Base-by-base conservation (phyloP, 2,113 vertebrate species). In the Mus spicilegus region DNA sequence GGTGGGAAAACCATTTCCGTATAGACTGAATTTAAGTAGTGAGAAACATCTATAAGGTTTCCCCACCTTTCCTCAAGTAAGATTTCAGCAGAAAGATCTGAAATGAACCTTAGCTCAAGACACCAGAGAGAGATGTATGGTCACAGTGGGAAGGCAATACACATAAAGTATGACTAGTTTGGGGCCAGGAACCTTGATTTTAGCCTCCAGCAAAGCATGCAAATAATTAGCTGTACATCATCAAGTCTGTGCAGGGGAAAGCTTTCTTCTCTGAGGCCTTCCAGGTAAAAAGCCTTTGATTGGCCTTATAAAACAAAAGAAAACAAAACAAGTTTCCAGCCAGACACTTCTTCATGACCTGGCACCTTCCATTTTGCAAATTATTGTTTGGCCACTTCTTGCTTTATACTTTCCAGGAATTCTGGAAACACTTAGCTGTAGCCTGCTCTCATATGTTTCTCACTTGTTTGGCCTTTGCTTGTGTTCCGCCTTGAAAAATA, bases 401-500 rank as follows among this genome's bases (percentile, higher is more conserved):
- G n/a, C 8, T 33, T 88, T 95, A n/a, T 63, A 58, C 7, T 84
- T 20, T 85, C 28, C 28, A 39, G 0, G 56, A 89, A 63, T 96
- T 94, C 54, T 93, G 61, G 69, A 93, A 85, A 58, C 51, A 61
- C 30, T 85, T 72, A 90, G 72, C 28, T 90, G 95, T 49, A 87
- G 58, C 13, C 0, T 73, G 17, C 87, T 26, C 20, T 14, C 19
- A 42, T 0, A 76, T 86, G 4, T 81, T 88, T 93, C 72, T 90
- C 85, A 42, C 20, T 92, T 72, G 33, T 20, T 90, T 96, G 39
- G 51, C 72, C 84, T 69, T 97, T 94, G 51, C 16, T 89, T 22
- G 36, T 96, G 69, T 61, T 80, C 1, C 86, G 95, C 26, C 61
- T 51, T 90, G 54, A 92, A 36, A 91, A 94, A 90, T 78, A 93